These are phyloP conservation scores for Esox lucius DNA, from an alignment of 2,797 vertebrate species.

Conservation along the genomic window DNA sequence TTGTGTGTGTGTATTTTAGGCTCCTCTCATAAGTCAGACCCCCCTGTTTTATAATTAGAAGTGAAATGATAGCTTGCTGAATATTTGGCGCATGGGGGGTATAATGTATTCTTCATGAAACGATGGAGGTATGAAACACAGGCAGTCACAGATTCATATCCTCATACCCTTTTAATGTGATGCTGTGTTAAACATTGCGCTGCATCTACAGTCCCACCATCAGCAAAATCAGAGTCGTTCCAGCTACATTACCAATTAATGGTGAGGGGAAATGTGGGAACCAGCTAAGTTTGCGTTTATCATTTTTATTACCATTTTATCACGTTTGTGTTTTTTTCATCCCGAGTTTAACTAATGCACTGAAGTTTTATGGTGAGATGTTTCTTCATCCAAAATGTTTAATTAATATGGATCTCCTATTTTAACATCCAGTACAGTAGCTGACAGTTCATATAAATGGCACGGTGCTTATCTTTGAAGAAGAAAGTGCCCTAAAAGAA, in stretches of 20 bases:
- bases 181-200: conserved; percentile 57
- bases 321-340: conserved; percentile 15
- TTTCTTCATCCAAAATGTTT: not conserved
- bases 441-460: not conserved
- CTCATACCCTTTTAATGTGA: conserved; percentile 53
- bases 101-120: conserved; percentile 60
- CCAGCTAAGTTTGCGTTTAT: conserved; percentile 41
- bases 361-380: not conserved
- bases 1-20: conserved; percentile 34
- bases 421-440: not conserved
- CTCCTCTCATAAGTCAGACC: conserved; percentile 39
- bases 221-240: conserved; percentile 39
- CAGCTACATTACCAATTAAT: conserved; percentile 46
- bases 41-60: conserved; percentile 71
- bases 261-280: conserved; percentile 39
- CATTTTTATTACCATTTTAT: conserved; percentile 26
- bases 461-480: not conserved
- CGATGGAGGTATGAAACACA: conserved; percentile 42
- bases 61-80: conserved; percentile 57
- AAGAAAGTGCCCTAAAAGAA: not conserved
- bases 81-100: conserved; percentile 59
- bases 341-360: not conserved
- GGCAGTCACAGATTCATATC: conserved; percentile 52
- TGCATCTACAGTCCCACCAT: conserved; percentile 25
- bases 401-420: conserved; percentile 1